Percentiles rank a stretch among this genome's conserved stretches.
Evolutionary conservation across 2,113 vertebrate genomes (phyloP).

Genomic region (Anguilla rostrata): DNA sequence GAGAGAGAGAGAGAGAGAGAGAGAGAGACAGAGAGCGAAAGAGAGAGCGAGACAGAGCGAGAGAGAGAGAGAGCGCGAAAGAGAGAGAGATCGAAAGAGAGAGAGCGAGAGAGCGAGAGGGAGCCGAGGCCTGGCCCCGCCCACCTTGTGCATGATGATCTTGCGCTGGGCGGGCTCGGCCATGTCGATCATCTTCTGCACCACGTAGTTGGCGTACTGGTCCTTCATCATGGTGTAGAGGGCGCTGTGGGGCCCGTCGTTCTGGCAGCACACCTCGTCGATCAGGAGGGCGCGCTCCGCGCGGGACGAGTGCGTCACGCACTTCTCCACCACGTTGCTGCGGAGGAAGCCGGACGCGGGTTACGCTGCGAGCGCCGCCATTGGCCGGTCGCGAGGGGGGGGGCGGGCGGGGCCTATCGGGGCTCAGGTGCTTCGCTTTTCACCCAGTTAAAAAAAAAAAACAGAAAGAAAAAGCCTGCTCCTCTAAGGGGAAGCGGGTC

Average conservation of each 20-base stretch:
- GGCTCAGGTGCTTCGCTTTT: background rate
- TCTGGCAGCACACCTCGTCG: constrained; percentile 97
- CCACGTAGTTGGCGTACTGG: constrained; percentile 98
- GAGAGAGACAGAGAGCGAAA: too few species aligned
- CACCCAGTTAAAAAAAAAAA: too few species aligned
- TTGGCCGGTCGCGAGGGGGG: too few species aligned
- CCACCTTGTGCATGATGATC: constrained; percentile 98
- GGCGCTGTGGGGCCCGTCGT: constrained; percentile 96
- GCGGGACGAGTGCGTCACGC: constrained; percentile 94
- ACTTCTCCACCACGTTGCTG: constrained; percentile 97
- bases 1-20: too few species aligned
- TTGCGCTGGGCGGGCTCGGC: constrained; percentile 95
- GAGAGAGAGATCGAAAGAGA: too few species aligned
- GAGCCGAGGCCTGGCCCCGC: too few species aligned
- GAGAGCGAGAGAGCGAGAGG: too few species aligned
- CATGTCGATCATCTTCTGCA: constrained; percentile 99
- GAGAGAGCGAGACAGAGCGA: too few species aligned
- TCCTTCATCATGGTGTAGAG: constrained; percentile 99
- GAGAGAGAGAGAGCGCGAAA: too few species aligned
- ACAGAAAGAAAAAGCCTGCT: background rate
- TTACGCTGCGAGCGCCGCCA: too few species aligned
- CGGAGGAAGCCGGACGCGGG: constrained; percentile 31
- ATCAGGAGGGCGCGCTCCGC: constrained; percentile 93
- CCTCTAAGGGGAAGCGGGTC: background rate
- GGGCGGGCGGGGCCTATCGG: too few species aligned